Percentiles rank a stretch among this genome's conserved stretches.
Conservation (phyloP, 1,140 invertebrate species). For the Neuroterus valhalla region DNA sequence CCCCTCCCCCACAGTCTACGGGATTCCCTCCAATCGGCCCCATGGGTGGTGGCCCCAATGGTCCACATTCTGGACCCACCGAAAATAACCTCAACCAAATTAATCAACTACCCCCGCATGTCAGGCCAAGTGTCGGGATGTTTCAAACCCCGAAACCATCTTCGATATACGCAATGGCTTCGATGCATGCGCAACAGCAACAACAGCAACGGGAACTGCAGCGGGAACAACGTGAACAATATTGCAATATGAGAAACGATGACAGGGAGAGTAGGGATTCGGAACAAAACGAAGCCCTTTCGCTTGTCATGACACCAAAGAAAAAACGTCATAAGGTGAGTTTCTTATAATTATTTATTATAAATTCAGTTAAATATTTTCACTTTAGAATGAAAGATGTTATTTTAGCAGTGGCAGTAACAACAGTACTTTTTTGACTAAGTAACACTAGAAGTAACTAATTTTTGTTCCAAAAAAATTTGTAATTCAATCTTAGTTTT, state of each 20-base stretch:
- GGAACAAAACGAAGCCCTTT: constrained; percentile 95
- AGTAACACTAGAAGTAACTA: too few species aligned
- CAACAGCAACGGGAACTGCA: constrained; percentile 72
- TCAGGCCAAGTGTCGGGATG: constrained; percentile 81
- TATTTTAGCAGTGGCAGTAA: too few species aligned
- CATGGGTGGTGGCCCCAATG: constrained; percentile 65
- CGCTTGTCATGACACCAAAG: constrained; percentile 94
- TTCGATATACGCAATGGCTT: constrained; percentile 73
- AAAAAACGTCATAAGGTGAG: constrained; percentile 94
- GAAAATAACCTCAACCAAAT: constrained; percentile 78
- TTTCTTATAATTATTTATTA: not conserved
- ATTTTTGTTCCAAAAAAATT: too few species aligned
- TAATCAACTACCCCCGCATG: constrained; percentile 81
- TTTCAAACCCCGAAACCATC: constrained; percentile 87
- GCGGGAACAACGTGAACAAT: constrained; percentile 79
- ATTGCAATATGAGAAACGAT: constrained; percentile 76
- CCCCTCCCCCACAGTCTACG: constrained; percentile 73
- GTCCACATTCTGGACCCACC: constrained; percentile 69
- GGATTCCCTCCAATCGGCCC: constrained; percentile 71
- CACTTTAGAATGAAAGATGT: too few species aligned
- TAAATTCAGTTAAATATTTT: not conserved
- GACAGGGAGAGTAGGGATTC: constrained; percentile 81
- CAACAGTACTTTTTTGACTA: too few species aligned
- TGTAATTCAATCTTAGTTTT: too few species aligned
- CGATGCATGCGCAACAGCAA: constrained; percentile 80